These are phyloP conservation scores for Acridotheres tristis DNA, from an alignment of 2,797 vertebrate species.

Conservation along the genomic window DNA sequence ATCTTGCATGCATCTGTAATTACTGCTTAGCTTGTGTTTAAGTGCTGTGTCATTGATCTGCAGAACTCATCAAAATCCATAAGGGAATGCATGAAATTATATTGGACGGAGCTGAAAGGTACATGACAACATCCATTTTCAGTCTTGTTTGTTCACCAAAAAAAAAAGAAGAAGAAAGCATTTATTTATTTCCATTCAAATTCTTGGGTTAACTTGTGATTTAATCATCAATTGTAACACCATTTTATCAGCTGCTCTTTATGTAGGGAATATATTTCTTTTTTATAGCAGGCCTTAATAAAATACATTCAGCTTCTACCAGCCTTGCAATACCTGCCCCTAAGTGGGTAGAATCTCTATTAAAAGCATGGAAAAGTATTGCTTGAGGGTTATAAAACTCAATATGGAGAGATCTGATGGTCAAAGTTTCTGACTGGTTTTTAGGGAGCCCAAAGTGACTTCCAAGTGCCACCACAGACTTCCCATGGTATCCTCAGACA, in stretches of 20 bases:
- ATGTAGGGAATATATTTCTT: neutral
- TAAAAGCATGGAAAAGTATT: neutral
- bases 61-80: slow-evolving; percentile 33
- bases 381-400: neutral
- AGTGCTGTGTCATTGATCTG: slow-evolving; percentile 43
- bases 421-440: neutral
- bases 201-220: neutral
- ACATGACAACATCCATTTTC: slow-evolving; percentile 39
- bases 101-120: slow-evolving; percentile 22
- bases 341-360: neutral
- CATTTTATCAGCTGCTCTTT: neutral
- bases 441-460: neutral
- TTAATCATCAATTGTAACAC: neutral
- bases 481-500: neutral
- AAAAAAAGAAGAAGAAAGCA: neutral
- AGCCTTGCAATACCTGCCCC: neutral
- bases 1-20: slow-evolving; percentile 42
- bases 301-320: neutral
- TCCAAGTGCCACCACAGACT: neutral
- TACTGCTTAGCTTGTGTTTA: slow-evolving; percentile 49
- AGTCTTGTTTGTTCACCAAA: neutral
- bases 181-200: neutral
- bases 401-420: neutral
- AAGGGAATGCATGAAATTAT: slow-evolving; percentile 32
- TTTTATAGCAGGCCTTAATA: neutral